Conservation (phyloP, 2,113 vertebrate species). For the Mobula hypostoma region DNA sequence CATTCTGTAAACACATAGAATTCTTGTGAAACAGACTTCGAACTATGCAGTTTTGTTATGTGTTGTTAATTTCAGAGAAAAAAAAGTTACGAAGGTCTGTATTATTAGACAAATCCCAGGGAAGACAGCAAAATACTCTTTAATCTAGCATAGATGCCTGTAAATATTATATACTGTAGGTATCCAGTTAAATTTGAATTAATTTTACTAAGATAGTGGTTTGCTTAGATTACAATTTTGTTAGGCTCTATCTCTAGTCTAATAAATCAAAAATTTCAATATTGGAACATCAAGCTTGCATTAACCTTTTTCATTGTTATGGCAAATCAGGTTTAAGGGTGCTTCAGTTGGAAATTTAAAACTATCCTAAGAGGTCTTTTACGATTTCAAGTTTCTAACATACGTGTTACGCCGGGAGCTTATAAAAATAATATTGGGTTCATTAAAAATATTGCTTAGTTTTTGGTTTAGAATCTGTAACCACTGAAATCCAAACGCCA, state of each 20-base stretch:
- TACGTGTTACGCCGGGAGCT: not conserved
- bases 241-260: not conserved
- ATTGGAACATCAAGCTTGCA: not conserved
- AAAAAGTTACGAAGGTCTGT: not conserved
- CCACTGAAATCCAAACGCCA: slow-evolving; percentile 26
- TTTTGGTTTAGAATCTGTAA: not conserved
- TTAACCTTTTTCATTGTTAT: slow-evolving; percentile 23
- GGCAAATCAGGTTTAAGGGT: slow-evolving; percentile 8
- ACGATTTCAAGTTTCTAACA: not conserved
- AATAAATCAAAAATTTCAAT: not conserved
- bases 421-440: not conserved
- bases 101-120: not conserved
- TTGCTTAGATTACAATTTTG: not conserved
- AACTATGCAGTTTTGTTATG: not conserved
- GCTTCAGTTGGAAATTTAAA: not conserved
- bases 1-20: not conserved
- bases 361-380: not conserved
- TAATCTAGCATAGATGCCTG: too few species aligned
- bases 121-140: not conserved
- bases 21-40: not conserved
- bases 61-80: not conserved
- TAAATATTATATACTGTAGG: not conserved
- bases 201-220: not conserved
- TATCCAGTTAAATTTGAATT: not conserved
- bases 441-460: not conserved